Percentiles rank a stretch among this genome's conserved stretches.
Conservation (phyloP, 2,113 vertebrate genomes). For the Sorex araneus region DNA sequence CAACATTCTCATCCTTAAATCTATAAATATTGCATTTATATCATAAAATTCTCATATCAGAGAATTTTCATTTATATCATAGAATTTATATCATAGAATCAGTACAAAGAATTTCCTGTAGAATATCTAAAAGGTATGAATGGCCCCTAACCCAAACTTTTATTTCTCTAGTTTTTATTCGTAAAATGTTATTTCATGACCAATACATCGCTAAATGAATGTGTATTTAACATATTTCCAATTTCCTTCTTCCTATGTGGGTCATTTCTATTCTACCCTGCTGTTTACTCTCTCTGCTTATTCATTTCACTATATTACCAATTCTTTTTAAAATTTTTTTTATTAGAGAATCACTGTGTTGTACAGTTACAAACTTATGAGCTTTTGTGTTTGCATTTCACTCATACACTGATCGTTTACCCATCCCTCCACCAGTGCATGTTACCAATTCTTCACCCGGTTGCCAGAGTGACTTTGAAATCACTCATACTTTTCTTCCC, state of each 20-base stretch:
- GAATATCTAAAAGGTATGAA: background rate
- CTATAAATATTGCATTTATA: background rate
- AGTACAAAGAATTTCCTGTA: background rate
- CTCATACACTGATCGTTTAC: too few relatives aligned
- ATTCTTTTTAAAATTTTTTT: too few relatives aligned
- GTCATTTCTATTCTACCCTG: background rate
- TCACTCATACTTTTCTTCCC: background rate
- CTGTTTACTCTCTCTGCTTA: background rate
- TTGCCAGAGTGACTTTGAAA: background rate
- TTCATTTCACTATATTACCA: too few relatives aligned
- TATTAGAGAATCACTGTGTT: too few relatives aligned
- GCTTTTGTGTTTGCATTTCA: too few relatives aligned
- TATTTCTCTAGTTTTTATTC: background rate
- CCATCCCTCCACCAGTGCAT: too few relatives aligned
- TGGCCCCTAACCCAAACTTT: background rate
- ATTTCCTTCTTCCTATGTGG: background rate
- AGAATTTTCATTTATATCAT: too few relatives aligned
- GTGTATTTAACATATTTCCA: background rate
- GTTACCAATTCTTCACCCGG: background rate
- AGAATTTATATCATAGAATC: too few relatives aligned
- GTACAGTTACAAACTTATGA: too few relatives aligned
- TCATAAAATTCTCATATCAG: background rate
- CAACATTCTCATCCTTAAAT: background rate
- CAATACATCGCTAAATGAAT: background rate
- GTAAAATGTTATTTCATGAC: background rate